phyloP scores from a whole-genome alignment of 1,140 invertebrate species.

The Aphidius gifuensis region DNA sequence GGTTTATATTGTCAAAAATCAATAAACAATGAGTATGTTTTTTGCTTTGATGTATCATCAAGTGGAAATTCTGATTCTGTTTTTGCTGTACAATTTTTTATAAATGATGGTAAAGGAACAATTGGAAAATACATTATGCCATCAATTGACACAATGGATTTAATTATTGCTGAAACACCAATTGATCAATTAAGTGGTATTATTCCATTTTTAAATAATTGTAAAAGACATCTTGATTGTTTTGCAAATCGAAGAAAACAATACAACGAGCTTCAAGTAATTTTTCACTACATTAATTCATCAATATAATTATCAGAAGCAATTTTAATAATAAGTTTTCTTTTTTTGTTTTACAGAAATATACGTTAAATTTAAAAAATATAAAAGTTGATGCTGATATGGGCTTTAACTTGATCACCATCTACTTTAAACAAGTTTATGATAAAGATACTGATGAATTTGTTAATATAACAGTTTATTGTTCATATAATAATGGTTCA shows the following conservation, averaged over 20 bases:
- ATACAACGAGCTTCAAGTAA: slow-evolving; percentile 25
- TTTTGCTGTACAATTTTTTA: slow-evolving; percentile 28
- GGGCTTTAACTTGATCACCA: slow-evolving; percentile 22
- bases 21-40: slow-evolving; percentile 23
- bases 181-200: slow-evolving; percentile 21
- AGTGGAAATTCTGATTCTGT: slow-evolving; percentile 1
- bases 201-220: slow-evolving; percentile 28
- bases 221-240: slow-evolving; percentile 30
- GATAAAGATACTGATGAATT: slow-evolving; percentile 14
- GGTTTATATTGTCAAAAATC: slow-evolving; percentile 31
- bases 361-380: slow-evolving; percentile 9
- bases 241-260: slow-evolving; percentile 29
- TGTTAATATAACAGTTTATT: slow-evolving; percentile 23
- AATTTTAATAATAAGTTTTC: no score
- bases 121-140: slow-evolving; percentile 39
- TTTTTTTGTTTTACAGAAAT: neutral
- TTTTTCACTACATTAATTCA: slow-evolving; percentile 22
- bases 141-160: slow-evolving; percentile 27
- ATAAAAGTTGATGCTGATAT: slow-evolving; percentile 23
- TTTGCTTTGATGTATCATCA: slow-evolving; percentile 25
- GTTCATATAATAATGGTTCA: slow-evolving; percentile 27
- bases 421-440: slow-evolving; percentile 27
- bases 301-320: slow-evolving; percentile 3
- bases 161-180: slow-evolving; percentile 22
- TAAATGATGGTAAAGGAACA: neutral